phyloP scores from a whole-genome alignment of 2,113 vertebrate genomes.

The Heterotilapia buettikoferi region DNA sequence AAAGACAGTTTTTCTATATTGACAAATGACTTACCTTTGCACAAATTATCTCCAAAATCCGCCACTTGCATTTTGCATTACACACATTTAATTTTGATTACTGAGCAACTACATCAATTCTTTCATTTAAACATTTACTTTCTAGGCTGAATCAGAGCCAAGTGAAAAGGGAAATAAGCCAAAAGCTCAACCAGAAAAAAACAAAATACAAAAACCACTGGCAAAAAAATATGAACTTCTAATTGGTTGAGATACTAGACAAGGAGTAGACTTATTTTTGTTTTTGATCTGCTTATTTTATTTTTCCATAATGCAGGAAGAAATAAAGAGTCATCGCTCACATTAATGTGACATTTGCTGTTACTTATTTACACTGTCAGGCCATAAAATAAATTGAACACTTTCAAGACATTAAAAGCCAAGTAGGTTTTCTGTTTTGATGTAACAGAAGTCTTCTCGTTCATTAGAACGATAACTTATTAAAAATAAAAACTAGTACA shows the following conservation, averaged over 20 bases:
- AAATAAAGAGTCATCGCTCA: not conserved
- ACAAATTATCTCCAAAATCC: not conserved
- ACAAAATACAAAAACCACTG: not conserved
- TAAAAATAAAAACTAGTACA: not conserved
- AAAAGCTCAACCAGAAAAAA: not conserved
- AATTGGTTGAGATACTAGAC: not conserved
- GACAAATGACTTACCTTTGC: not conserved
- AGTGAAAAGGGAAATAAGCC: not conserved
- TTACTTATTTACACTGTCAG: not conserved
- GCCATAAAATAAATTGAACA: not conserved
- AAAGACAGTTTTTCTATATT: not conserved
- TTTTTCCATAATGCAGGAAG: not conserved
- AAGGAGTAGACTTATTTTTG: not conserved
- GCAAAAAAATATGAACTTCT: not conserved
- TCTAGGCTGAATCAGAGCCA: not conserved
- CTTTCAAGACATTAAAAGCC: not conserved
- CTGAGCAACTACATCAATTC: not conserved
- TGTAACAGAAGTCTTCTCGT: not conserved
- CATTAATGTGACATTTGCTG: not conserved
- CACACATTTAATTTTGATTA: not conserved
- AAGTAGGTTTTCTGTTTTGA: not conserved
- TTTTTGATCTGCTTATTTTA: not conserved
- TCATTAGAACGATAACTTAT: not conserved
- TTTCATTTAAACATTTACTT: not conserved
- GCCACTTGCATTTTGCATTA: not conserved